Evolutionary conservation across 2,888 invertebrate species (phyloP).

Genomic region (Drosophila acutilabella): DNA sequence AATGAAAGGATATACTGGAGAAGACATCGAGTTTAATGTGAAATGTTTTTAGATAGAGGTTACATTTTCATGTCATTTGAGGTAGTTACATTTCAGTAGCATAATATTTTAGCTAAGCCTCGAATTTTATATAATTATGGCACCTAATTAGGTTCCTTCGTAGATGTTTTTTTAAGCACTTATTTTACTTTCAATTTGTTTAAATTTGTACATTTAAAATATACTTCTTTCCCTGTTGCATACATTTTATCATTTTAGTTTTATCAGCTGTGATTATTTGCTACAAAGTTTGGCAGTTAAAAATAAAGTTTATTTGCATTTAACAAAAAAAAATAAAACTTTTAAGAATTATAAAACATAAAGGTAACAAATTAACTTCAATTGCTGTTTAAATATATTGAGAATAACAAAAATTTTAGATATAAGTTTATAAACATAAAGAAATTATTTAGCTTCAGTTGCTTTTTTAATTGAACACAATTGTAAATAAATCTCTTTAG

Average conservation of each 20-base stretch:
- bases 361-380: background rate
- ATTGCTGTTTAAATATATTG: background rate
- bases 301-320: background rate
- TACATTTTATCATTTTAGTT: too few relatives aligned
- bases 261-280: too few relatives aligned
- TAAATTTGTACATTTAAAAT: too few relatives aligned
- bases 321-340: slow-evolving; percentile 5
- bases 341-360: background rate
- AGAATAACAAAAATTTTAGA: background rate
- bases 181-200: too few relatives aligned
- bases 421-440: background rate
- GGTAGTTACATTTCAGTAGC: background rate
- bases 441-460: background rate
- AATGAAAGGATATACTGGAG: too few relatives aligned
- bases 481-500: background rate
- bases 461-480: slow-evolving; percentile 5
- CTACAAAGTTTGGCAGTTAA: background rate
- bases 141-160: too few relatives aligned
- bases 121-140: too few relatives aligned
- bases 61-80: background rate
- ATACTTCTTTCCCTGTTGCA: too few relatives aligned
- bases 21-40: too few relatives aligned
- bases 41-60: too few relatives aligned
- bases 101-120: background rate
- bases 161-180: too few relatives aligned